A percentile compares a stretch with the other conserved stretches of the same genome.
These are phyloP conservation scores for Hydropsyche tenuis DNA, from an alignment of 1,140 invertebrate genomes.

Conservation along the genomic window DNA sequence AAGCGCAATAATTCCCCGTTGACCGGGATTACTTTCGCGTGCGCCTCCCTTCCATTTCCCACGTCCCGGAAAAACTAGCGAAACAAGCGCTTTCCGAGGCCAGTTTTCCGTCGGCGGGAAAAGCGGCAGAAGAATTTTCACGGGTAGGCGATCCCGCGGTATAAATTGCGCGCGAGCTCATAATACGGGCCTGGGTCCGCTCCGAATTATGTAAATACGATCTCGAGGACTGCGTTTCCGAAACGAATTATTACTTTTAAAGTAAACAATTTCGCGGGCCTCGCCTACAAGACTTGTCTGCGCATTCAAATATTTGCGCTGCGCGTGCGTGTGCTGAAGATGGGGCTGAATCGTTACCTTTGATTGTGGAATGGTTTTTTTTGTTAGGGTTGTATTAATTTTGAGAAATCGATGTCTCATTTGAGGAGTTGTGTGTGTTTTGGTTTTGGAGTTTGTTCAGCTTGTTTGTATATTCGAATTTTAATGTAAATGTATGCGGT, in stretches of 20 bases:
- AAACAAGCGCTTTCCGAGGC: constrained; percentile 13
- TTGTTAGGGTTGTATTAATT: too few relatives aligned
- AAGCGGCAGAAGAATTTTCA: constrained; percentile 18
- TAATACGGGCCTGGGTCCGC: neutral
- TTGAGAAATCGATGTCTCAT: too few relatives aligned
- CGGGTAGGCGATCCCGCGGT: neutral
- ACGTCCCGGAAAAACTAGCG: constrained; percentile 18
- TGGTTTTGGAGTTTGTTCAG: too few relatives aligned
- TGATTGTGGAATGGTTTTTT: too few relatives aligned
- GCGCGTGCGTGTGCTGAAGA: too few relatives aligned
- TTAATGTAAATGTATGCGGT: too few relatives aligned
- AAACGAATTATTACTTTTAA: constrained; percentile 12
- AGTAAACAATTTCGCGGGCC: neutral
- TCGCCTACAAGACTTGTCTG: neutral
- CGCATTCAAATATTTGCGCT: too few relatives aligned
- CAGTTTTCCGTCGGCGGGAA: neutral
- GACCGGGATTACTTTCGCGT: neutral
- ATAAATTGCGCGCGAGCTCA: neutral
- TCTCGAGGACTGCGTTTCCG: neutral
- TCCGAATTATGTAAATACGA: constrained; percentile 25
- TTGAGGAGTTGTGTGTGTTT: too few relatives aligned
- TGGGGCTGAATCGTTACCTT: too few relatives aligned
- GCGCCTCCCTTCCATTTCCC: neutral
- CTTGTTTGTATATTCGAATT: too few relatives aligned
- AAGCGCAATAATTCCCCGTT: neutral